Evolutionary conservation across 2,888 invertebrate genomes (phyloP).

Genomic region (Microchrysa polita): DNA sequence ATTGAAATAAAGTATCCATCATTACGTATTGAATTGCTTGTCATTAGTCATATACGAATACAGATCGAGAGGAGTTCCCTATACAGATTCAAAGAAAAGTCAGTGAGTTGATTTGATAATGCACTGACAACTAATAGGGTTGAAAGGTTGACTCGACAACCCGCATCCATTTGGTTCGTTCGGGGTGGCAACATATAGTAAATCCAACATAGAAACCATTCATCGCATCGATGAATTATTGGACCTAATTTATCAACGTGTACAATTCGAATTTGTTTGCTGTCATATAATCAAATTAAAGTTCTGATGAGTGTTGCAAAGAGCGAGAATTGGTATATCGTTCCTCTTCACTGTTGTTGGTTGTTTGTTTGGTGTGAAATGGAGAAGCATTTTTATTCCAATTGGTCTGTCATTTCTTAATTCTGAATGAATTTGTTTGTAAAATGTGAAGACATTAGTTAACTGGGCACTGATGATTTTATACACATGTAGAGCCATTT

Average conservation of each 20-base stretch:
- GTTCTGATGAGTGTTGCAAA: constrained; percentile 27
- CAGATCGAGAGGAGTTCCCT: background rate
- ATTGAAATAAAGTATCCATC: constrained; percentile 45
- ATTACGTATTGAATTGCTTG: constrained; percentile 34
- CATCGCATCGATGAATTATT: constrained; percentile 40
- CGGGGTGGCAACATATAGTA: constrained; percentile 30
- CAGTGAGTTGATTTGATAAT: constrained; percentile 41
- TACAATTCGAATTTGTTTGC: constrained; percentile 41
- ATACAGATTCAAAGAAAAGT: background rate
- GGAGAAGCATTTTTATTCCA: constrained; percentile 23
- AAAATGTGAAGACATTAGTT: background rate
- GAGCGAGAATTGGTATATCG: constrained; percentile 1
- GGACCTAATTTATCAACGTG: constrained; percentile 39
- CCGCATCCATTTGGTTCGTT: constrained; percentile 36
- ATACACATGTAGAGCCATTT: no score
- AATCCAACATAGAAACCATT: constrained; percentile 36
- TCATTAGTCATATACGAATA: constrained; percentile 33
- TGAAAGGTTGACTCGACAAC: constrained; percentile 41
- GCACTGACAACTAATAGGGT: constrained; percentile 41
- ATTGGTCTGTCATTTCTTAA: constrained; percentile 25
- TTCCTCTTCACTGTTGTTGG: background rate
- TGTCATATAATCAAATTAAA: constrained; percentile 44
- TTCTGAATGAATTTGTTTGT: constrained; percentile 8
- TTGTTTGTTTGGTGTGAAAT: constrained; percentile 14
- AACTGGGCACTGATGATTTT: background rate